Base-by-base conservation (phyloP, 2,113 vertebrate species). In the Petromus typicus region DNA sequence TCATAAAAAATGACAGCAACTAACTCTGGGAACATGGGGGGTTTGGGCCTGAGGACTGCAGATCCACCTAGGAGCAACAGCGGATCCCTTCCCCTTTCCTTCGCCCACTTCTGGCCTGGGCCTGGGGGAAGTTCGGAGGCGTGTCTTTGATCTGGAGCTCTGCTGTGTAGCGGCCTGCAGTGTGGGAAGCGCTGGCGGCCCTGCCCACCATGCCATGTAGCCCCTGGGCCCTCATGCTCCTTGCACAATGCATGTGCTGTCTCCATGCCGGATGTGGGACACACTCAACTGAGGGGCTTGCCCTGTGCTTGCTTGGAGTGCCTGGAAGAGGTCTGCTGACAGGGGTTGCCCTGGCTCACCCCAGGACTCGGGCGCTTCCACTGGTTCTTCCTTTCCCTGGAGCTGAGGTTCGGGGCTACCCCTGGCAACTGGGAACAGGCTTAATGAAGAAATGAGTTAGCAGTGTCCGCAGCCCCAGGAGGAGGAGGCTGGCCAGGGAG, bases 1-100 rank as follows among this genome's bases (percentile, higher is more conserved):
- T 99, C 83, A 99, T 99, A 92, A 99, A 98, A 97, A 98, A 98
- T 3, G 99, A 99, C 57, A 96, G 98, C 71, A 99, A 99, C 97
- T 99, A 98, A 99, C 76, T 87, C 0, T 43, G 54, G 54, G 57
- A 54, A 34, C 3, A 2, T 7, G 0, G 5, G 63, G 76, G 63
- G 71, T 92, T 92, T 17, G 48, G 84, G 84, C 45, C 63, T 71
- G 2, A 88, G 95, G 91, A 94, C 91, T 94, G 71, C 95, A 95
- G 75, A 69, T 22, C 61, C 61, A 82, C 64, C 95, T 69, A 12
- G 96, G 89, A 96, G 89, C 67, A 76, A 37, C 83, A 89, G 76
- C 94, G 63, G n/a, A 81, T 76, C 91, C 85, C 9, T 0, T 20
- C 73, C 78, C 86, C 59, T 92, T 93, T 63, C 90, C 87, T 86